Conservation (phyloP, 2,888 invertebrate species). For the Heliconius erato region DNA sequence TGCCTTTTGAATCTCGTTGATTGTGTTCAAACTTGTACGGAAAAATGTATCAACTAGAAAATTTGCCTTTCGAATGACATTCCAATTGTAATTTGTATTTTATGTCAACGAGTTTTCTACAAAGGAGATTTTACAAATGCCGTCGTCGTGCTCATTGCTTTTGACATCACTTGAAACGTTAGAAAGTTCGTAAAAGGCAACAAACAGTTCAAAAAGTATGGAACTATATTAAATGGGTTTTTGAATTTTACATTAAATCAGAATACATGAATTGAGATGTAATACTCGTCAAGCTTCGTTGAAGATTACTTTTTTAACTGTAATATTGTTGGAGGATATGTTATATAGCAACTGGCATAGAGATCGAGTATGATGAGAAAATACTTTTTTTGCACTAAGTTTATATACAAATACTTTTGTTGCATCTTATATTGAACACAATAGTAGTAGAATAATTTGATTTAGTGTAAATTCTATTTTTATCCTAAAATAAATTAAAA, state of each 20-base stretch:
- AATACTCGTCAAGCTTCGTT: background rate
- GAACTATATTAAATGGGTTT: background rate
- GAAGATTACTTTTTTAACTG: background rate
- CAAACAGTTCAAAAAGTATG: conserved; percentile 4
- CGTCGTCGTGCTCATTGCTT: background rate
- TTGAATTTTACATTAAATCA: background rate
- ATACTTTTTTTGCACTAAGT: too few species aligned
- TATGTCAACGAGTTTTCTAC: conserved; percentile 15
- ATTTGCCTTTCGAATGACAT: background rate
- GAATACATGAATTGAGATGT: background rate
- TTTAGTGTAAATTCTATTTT: too few species aligned
- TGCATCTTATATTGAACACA: too few species aligned
- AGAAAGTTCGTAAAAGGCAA: conserved; percentile 1
- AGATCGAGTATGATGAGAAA: too few species aligned
- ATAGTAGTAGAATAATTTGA: too few species aligned
- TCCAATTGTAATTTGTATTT: conserved; percentile 9
- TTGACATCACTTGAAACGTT: conserved; percentile 5
- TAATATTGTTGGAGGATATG: background rate
- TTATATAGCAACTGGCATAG: too few species aligned
- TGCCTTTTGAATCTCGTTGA: conserved; percentile 14
- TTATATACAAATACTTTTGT: too few species aligned
- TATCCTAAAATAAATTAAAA: too few species aligned
- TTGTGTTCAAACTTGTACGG: conserved; percentile 6
- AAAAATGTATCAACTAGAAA: conserved; percentile 18
- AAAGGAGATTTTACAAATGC: conserved; percentile 5